Evolutionary conservation across 2,113 vertebrate species (phyloP).

Genomic region (Rhineura floridana): DNA sequence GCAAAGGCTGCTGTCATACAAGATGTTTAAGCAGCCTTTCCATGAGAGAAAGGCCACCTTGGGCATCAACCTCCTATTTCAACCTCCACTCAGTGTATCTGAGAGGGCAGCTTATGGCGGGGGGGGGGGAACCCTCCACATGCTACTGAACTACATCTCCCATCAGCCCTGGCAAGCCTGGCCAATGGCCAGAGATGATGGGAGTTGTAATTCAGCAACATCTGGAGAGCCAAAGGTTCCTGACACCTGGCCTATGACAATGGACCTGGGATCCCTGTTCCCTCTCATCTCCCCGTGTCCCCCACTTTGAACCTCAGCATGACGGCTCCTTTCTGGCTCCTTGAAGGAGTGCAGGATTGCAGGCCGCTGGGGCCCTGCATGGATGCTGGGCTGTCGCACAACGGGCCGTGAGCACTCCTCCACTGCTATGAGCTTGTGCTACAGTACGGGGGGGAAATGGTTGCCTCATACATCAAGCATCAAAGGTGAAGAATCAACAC

Average conservation of each 20-base stretch:
- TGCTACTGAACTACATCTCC: too few relatives aligned
- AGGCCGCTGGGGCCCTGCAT: not conserved
- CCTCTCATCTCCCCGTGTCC: not conserved
- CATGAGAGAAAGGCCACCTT: not conserved
- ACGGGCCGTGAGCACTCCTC: not conserved
- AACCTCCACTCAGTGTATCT: not conserved
- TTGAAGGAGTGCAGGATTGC: not conserved
- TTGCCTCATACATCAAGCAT: too few relatives aligned
- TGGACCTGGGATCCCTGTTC: not conserved
- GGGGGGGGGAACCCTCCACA: too few relatives aligned
- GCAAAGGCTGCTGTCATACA: not conserved
- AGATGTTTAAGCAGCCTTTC: not conserved
- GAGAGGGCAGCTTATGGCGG: too few relatives aligned
- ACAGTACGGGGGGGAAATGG: too few relatives aligned
- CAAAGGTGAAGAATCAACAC: too few relatives aligned
- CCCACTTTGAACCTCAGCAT: not conserved
- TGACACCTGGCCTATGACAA: too few relatives aligned
- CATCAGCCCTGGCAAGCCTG: too few relatives aligned
- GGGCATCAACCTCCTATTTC: not conserved
- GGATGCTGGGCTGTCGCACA: not conserved
- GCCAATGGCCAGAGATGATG: too few relatives aligned
- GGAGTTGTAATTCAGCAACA: too few relatives aligned
- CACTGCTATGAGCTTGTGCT: not conserved
- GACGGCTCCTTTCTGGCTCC: not conserved
- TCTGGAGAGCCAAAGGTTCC: too few relatives aligned